Evolutionary conservation across 2,113 vertebrate species (phyloP).

Genomic region (Tichodroma muraria): DNA sequence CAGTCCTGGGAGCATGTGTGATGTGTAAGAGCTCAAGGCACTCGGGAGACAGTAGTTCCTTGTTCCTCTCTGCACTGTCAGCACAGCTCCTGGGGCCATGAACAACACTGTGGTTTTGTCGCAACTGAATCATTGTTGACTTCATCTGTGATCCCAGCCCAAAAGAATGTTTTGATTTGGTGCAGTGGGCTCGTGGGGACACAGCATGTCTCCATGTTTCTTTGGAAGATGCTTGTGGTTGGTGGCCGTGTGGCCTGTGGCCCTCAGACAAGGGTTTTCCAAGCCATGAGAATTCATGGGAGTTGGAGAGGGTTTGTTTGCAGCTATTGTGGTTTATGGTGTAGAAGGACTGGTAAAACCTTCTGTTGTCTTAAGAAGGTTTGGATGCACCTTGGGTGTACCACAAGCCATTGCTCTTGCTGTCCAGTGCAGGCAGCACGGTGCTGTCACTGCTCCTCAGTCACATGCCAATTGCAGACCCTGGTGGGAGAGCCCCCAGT

Average conservation of each 20-base stretch:
- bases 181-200: neutral
- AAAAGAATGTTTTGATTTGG: neutral
- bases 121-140: neutral
- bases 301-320: neutral
- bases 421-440: neutral
- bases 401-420: neutral
- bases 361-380: neutral
- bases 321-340: neutral
- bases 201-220: neutral
- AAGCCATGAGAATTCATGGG: neutral
- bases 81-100: neutral
- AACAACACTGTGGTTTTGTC: conserved; percentile 10
- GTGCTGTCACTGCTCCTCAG: neutral
- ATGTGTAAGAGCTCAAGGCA: neutral
- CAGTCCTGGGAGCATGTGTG: neutral
- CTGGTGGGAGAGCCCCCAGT: neutral
- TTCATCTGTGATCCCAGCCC: conserved; percentile 2
- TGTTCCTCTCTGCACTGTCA: conserved; percentile 20
- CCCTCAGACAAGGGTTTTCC: neutral
- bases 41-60: neutral
- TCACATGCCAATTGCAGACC: neutral
- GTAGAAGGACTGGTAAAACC: neutral
- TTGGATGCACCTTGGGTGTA: neutral
- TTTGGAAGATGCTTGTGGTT: conserved; percentile 15
- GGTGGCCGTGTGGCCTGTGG: neutral